Conservation (phyloP, 2,888 invertebrate species). For the Trichopria drosophilae region DNA sequence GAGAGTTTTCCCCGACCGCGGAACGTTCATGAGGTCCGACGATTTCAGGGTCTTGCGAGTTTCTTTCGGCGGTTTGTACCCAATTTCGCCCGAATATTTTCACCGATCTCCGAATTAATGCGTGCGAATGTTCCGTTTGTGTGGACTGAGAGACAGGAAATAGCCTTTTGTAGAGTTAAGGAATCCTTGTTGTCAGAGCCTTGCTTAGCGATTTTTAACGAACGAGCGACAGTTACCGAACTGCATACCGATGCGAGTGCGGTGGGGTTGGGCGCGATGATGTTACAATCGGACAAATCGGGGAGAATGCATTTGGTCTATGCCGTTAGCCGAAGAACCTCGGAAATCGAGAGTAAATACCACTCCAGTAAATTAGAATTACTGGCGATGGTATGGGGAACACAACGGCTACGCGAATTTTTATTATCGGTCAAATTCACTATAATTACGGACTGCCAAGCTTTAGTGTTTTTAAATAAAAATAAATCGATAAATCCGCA, state of each 20-base stretch:
- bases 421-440: slow-evolving; percentile 39
- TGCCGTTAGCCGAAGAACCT: slow-evolving; percentile 37
- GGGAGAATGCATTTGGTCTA: slow-evolving; percentile 33
- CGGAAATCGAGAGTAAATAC: slow-evolving; percentile 34
- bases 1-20: slow-evolving; percentile 2
- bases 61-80: slow-evolving; percentile 13
- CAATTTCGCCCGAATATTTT: neutral
- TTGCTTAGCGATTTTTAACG: slow-evolving; percentile 8
- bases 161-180: slow-evolving; percentile 4
- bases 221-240: neutral
- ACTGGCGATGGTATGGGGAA: too few species aligned
- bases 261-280: slow-evolving; percentile 16
- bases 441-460: too few species aligned
- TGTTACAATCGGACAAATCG: slow-evolving; percentile 30
- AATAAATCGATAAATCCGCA: slow-evolving; percentile 39
- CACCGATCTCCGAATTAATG: slow-evolving; percentile 1
- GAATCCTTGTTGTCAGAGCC: slow-evolving; percentile 2
- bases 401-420: too few species aligned
- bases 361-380: slow-evolving; percentile 38
- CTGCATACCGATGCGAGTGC: slow-evolving; percentile 6
- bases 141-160: slow-evolving; percentile 3
- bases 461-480: slow-evolving; percentile 36
- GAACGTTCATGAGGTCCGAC: slow-evolving; percentile 4
- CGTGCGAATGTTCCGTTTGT: neutral
- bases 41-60: slow-evolving; percentile 9